Percentiles rank a stretch among this genome's conserved stretches.
phyloP scores from a whole-genome alignment of 2,888 invertebrate species.

The Leptinotarsa haldemani region DNA sequence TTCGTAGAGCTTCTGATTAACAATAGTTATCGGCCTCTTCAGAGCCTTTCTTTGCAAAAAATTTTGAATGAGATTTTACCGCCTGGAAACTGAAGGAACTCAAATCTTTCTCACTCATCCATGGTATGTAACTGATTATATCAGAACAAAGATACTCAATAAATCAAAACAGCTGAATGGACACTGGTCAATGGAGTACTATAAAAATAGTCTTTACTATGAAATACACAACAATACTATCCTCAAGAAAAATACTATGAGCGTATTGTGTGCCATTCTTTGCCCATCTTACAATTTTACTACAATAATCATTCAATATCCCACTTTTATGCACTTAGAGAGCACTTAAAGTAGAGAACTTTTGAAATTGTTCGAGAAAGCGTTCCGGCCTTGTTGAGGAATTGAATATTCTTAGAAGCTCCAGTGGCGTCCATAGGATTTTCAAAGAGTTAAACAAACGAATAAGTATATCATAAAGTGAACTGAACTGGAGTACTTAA shows the following conservation, averaged over 20 bases:
- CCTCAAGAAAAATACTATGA: slow-evolving; percentile 28
- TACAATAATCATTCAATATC: slow-evolving; percentile 36
- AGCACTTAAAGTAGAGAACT: slow-evolving; percentile 36
- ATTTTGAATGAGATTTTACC: slow-evolving; percentile 14
- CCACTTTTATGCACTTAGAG: slow-evolving; percentile 27
- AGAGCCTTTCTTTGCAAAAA: neutral
- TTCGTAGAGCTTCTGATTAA: neutral
- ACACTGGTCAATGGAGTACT: slow-evolving; percentile 20
- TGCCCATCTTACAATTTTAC: slow-evolving; percentile 35
- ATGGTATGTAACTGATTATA: slow-evolving; percentile 26
- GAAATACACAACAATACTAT: slow-evolving; percentile 20
- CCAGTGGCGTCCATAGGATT: slow-evolving; percentile 9
- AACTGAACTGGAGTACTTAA: too few species aligned
- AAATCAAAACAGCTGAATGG: slow-evolving; percentile 28
- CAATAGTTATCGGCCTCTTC: slow-evolving; percentile 7
- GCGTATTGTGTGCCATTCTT: slow-evolving; percentile 30
- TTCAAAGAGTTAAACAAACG: neutral
- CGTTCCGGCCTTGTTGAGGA: slow-evolving; percentile 7
- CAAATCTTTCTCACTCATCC: slow-evolving; percentile 18
- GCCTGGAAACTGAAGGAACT: slow-evolving; percentile 1
- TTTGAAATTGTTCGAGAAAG: slow-evolving; percentile 31
- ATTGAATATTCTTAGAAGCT: neutral
- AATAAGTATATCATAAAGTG: too few species aligned
- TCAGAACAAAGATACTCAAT: slow-evolving; percentile 17
- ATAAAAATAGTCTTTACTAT: slow-evolving; percentile 24